Percentiles rank a stretch among this genome's conserved stretches.
Conservation (phyloP, 2,888 invertebrate species). For the Nebria brevicollis region DNA sequence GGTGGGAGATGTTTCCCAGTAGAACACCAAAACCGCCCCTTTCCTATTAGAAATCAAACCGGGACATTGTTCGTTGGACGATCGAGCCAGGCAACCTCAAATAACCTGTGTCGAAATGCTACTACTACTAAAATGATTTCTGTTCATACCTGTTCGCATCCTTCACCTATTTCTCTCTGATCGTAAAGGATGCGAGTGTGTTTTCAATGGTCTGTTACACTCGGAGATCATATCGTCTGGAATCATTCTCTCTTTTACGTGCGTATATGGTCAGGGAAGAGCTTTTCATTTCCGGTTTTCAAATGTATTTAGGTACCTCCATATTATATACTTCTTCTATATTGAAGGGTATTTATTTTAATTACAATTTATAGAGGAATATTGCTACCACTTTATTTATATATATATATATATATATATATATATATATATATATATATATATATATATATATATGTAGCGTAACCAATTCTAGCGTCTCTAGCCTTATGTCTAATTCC, state of each 20-base stretch:
- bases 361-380: background rate
- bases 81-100: conserved; percentile 33
- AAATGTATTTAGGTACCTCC: conserved; percentile 50
- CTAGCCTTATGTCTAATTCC: too few relatives aligned
- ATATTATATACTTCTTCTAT: conserved; percentile 3
- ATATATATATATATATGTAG: too few relatives aligned
- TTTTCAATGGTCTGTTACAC: conserved; percentile 20
- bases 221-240: conserved; percentile 51
- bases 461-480: too few relatives aligned
- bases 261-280: conserved; percentile 39
- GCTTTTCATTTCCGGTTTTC: conserved; percentile 56
- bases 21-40: conserved; percentile 5
- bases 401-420: too few relatives aligned
- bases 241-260: conserved; percentile 50
- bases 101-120: background rate
- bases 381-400: too few relatives aligned
- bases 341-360: background rate
- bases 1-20: background rate
- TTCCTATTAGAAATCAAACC: background rate
- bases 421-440: too few relatives aligned
- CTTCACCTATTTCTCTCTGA: conserved; percentile 10
- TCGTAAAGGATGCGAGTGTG: conserved; percentile 24
- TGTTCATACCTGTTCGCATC: background rate
- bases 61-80: conserved; percentile 17
- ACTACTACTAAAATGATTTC: background rate